Percentiles rank a stretch among this genome's conserved stretches.
Evolutionary conservation across 2,888 invertebrate species (phyloP).

Genomic region (Idaea straminata): DNA sequence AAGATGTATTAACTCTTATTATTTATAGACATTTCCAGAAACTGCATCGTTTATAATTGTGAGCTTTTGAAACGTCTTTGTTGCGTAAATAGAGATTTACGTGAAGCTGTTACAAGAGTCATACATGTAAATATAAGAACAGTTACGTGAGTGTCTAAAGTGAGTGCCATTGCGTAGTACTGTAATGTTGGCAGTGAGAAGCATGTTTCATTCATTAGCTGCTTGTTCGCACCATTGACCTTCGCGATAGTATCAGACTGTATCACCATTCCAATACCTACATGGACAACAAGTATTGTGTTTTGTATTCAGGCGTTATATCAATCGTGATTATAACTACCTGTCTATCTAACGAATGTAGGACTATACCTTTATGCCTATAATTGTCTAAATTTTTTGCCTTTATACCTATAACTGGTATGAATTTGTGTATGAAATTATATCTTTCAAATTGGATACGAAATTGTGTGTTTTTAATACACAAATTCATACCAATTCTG

Average conservation of each 20-base stretch:
- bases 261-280: constrained; percentile 33
- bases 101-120: neutral
- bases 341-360: neutral
- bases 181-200: constrained; percentile 10
- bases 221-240: constrained; percentile 34
- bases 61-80: neutral
- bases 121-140: neutral
- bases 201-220: constrained; percentile 22
- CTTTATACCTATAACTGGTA: no score
- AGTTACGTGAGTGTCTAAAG: constrained; percentile 4
- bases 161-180: neutral
- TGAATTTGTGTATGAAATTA: no score
- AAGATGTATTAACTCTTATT: constrained; percentile 1
- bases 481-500: no score
- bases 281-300: constrained; percentile 34
- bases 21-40: neutral
- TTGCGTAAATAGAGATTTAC: neutral
- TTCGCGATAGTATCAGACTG: constrained; percentile 38
- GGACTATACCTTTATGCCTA: no score
- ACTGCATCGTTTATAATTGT: neutral
- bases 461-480: no score
- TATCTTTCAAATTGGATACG: no score
- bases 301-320: constrained; percentile 19
- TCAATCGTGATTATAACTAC: neutral
- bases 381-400: no score